Evolutionary conservation across 1,140 invertebrate genomes (phyloP), one percentile per base, ranked within the genome.

Genomic region (Meteorus sp.): DNA sequence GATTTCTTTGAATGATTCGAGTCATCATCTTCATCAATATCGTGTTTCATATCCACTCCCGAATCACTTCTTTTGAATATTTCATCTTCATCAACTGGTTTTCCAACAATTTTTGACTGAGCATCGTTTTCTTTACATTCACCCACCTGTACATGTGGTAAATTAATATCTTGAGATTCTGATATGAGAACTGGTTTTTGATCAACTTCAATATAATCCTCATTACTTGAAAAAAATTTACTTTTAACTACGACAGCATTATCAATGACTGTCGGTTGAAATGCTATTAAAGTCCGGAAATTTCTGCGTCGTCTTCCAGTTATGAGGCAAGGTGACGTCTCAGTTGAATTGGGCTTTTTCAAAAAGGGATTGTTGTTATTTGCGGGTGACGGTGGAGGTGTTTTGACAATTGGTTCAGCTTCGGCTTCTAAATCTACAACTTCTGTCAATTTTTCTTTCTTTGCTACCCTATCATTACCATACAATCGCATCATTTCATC

Each of bases 261-360:
- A 52, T 76, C 74, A 41, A 76, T 71, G 5, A 76, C 64, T 5
- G 74, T 76, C 11, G 67, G 66, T 15, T 37, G 57, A 19, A 68
- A 23, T n/a, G 52, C 64, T 31, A 59, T 64, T 22, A 62, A 47
- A 33, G 61, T 60, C 27, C 57, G 59, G 9, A 55, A 29, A 11
- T 45, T 66, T 41, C 60, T 51, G 39, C 43, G 59, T 51, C 45
- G 62, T 6, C 41, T 44, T 11, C 52, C n/a, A n/a, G n/a, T 44
- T 19, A 72, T 31, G 41, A 72, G 41, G 45, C 43, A 59, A 9
- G 64, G 64, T 13, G 64, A 66, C 3, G 53, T 45, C 29, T 61
- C 56, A 2, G 19, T 27, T 27, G 20, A n/a, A 1, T 53, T 52
- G 13, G 23, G n/a, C 17, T 52, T 41, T 50, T 59, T 64, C 11